These are phyloP conservation scores for Sminthurides aquaticus DNA, from an alignment of 2,888 invertebrate genomes.

Conservation along the genomic window DNA sequence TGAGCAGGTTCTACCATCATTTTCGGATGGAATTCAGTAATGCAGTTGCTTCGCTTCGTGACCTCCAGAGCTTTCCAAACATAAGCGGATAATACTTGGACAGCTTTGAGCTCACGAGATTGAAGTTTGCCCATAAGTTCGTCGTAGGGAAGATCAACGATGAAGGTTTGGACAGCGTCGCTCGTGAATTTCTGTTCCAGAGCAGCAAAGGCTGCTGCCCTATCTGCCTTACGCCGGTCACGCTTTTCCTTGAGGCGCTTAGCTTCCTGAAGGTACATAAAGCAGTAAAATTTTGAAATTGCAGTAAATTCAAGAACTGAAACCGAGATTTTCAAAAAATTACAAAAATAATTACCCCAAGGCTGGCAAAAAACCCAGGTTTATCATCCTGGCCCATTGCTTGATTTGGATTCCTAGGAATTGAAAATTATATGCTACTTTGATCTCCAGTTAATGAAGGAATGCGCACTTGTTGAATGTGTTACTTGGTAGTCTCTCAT, in stretches of 20 bases:
- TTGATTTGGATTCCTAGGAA: too few species aligned
- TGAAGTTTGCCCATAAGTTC: slow-evolving; percentile 28
- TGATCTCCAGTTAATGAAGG: too few species aligned
- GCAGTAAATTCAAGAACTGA: too few species aligned
- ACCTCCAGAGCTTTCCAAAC: slow-evolving; percentile 39
- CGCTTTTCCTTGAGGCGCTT: background rate
- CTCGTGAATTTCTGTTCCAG: background rate
- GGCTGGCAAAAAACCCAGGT: background rate
- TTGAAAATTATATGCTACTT: too few species aligned
- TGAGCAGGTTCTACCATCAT: slow-evolving; percentile 28
- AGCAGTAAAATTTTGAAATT: too few species aligned
- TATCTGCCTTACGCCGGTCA: background rate
- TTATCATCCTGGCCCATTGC: too few species aligned
- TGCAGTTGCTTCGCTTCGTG: slow-evolving; percentile 43
- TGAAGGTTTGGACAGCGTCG: background rate
- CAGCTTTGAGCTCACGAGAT: slow-evolving; percentile 23
- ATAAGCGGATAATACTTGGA: slow-evolving; percentile 29
- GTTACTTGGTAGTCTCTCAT: too few species aligned
- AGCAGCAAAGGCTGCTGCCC: background rate
- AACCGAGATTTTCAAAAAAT: too few species aligned
- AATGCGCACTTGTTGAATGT: too few species aligned
- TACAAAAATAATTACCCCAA: background rate
- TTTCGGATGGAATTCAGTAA: slow-evolving; percentile 44
- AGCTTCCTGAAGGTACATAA: background rate
- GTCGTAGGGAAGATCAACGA: slow-evolving; percentile 22